Conservation (phyloP, 2,888 invertebrate species). For the Dicyrtoma fusca region DNA sequence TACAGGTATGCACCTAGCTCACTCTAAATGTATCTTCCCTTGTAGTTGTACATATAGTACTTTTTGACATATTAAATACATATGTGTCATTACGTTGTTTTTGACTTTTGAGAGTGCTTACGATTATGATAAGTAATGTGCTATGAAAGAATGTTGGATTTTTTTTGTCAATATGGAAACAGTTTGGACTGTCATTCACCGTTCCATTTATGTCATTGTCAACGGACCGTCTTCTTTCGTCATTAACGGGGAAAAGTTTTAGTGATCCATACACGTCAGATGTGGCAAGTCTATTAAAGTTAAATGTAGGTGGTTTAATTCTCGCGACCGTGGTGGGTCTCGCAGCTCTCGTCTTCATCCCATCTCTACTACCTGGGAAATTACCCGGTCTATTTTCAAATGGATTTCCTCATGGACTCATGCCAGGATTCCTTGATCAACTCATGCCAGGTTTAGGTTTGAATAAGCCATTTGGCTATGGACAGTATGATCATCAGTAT, state of each 20-base stretch:
- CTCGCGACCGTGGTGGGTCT: slow-evolving; percentile 51
- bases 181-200: slow-evolving; percentile 54
- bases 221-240: slow-evolving; percentile 47
- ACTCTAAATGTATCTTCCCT: too few relatives aligned
- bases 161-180: neutral
- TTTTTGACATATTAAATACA: neutral
- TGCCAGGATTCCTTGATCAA: slow-evolving; percentile 34
- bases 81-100: neutral
- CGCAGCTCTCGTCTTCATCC: slow-evolving; percentile 41
- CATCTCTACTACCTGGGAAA: slow-evolving; percentile 31
- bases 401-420: slow-evolving; percentile 18
- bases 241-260: slow-evolving; percentile 37
- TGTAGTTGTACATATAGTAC: neutral
- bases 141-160: neutral
- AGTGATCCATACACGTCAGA: slow-evolving; percentile 30
- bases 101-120: too few relatives aligned
- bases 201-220: slow-evolving; percentile 52
- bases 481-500: slow-evolving; percentile 33
- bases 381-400: slow-evolving; percentile 26
- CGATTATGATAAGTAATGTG: too few relatives aligned
- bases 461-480: slow-evolving; percentile 37
- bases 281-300: slow-evolving; percentile 46
- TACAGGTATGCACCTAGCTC: slow-evolving; percentile 35
- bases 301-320: slow-evolving; percentile 51
- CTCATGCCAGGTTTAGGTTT: slow-evolving; percentile 33